Percentiles rank a stretch among this genome's conserved stretches.
Evolutionary conservation across 1,140 invertebrate species (phyloP).

Genomic region (Andrena cerasifolii): DNA sequence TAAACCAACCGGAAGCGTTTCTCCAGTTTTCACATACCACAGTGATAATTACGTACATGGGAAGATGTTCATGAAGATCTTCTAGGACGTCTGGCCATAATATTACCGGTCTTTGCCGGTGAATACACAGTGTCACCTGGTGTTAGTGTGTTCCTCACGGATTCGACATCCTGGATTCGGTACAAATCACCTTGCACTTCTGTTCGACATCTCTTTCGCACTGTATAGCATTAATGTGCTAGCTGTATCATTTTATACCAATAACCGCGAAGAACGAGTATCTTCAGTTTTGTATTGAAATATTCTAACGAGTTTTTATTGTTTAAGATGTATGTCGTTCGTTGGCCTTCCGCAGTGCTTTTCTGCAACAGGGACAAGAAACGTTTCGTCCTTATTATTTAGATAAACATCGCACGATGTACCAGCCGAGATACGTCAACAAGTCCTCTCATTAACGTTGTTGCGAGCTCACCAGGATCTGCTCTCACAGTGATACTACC

Average conservation of each 20-base stretch:
- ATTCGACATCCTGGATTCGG: background rate
- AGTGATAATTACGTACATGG: constrained; percentile 78
- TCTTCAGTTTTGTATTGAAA: background rate
- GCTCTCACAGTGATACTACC: constrained; percentile 29
- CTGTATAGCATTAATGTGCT: too few relatives aligned
- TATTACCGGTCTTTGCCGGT: constrained; percentile 42
- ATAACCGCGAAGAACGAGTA: background rate
- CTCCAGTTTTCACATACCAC: constrained; percentile 79
- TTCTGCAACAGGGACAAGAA: constrained; percentile 16
- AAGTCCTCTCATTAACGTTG: constrained; percentile 34
- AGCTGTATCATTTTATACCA: background rate
- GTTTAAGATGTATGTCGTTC: constrained; percentile 11
- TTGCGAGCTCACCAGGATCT: background rate
- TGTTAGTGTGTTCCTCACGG: background rate
- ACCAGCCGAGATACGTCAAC: constrained; percentile 26
- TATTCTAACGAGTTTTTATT: background rate
- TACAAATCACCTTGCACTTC: background rate
- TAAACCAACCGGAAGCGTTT: constrained; percentile 78
- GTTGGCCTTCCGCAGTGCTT: constrained; percentile 10
- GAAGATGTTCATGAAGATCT: constrained; percentile 69
- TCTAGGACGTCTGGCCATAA: constrained; percentile 53
- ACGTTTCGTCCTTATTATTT: constrained; percentile 37
- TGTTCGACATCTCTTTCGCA: background rate
- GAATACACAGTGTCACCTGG: background rate
- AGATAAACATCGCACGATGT: constrained; percentile 45